Evolutionary conservation across 2,113 vertebrate genomes (phyloP).

Genomic region (Hippocampus zosterae): DNA sequence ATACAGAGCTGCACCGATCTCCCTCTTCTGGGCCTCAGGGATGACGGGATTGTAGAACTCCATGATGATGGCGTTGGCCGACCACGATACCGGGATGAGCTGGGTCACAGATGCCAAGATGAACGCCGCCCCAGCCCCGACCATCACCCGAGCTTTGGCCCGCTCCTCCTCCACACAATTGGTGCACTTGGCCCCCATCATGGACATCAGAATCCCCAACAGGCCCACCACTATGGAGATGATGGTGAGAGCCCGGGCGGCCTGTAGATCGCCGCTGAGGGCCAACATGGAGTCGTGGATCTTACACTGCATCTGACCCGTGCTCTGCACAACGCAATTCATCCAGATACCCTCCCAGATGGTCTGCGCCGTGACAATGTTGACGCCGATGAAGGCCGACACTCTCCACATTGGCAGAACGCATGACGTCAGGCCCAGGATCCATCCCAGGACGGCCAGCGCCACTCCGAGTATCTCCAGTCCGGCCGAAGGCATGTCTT

Average conservation of each 20-base stretch:
- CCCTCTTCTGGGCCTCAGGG: constrained; percentile 76
- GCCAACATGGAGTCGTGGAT: constrained; percentile 84
- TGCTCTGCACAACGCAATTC: constrained; percentile 83
- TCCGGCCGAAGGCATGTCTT: constrained; percentile 76
- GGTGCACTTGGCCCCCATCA: constrained; percentile 89
- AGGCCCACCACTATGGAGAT: constrained; percentile 82
- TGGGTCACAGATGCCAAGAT: constrained; percentile 76
- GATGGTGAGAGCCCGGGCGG: constrained; percentile 81
- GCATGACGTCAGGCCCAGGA: constrained; percentile 77
- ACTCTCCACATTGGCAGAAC: constrained; percentile 89
- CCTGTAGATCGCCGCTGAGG: constrained; percentile 83
- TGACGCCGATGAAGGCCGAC: constrained; percentile 85
- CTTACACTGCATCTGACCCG: constrained; percentile 83
- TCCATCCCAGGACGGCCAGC: constrained; percentile 82
- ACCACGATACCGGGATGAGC: constrained; percentile 88
- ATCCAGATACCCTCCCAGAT: constrained; percentile 89
- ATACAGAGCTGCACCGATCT: constrained; percentile 84
- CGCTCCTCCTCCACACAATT: constrained; percentile 84
- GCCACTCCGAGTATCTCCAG: constrained; percentile 82
- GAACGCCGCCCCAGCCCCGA: constrained; percentile 78
- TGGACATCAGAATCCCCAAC: constrained; percentile 78
- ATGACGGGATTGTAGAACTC: constrained; percentile 81
- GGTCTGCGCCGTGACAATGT: constrained; percentile 83
- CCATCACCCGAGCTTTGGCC: constrained; percentile 85
- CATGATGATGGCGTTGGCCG: constrained; percentile 81